Base-by-base conservation (phyloP, 2,888 invertebrate genomes). In the Allophyes oxyacanthae region DNA sequence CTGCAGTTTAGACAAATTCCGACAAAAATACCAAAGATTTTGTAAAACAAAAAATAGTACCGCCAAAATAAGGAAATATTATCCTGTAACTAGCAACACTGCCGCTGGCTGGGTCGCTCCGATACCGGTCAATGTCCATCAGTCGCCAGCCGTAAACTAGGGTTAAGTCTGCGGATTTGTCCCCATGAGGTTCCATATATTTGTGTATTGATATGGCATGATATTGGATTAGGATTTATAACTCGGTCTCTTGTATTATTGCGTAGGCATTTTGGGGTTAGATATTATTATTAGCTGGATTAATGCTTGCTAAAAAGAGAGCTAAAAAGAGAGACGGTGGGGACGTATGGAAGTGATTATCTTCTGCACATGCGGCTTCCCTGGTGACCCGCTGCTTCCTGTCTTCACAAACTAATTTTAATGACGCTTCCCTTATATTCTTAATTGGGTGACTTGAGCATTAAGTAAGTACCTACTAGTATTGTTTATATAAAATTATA, bases 41-140 rank as follows among this genome's bases (percentile, higher is more conserved):
- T 25, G 25, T 25, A 25, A 25, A 25, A 25, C 25, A 30, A 36
- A 40, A 25, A 9, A n/a, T 9, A 14, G 1, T 43, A 15, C 25
- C 4, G 3, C 8, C 6, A 0, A 61, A 41, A 30, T 32, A 30
- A 54, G 51, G 40, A 15, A 38, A 14, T 53, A 34, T 4, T 13
- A 7, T 28, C 0, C 1, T 25, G 2, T 37, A 26, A n/a, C 52
- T 66, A 33, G 74, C 70, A 75, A 73, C 77, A 53, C 64, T 52
- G 43, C 0, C 9, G 0, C 37, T 48, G 69, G 58, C 79, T 83
- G 83, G 59, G 68, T 48, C 57, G 62, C 46, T 45, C 71, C 66
- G 83, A 83, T 83, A 83, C 80, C 73, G 74, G 74, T 72, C 81
- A 81, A 78, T 75, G 82, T 82, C 82, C 79, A 75, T 84, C 84